phyloP scores from a whole-genome alignment of 2,888 invertebrate genomes.

The Oscheius sp. region DNA sequence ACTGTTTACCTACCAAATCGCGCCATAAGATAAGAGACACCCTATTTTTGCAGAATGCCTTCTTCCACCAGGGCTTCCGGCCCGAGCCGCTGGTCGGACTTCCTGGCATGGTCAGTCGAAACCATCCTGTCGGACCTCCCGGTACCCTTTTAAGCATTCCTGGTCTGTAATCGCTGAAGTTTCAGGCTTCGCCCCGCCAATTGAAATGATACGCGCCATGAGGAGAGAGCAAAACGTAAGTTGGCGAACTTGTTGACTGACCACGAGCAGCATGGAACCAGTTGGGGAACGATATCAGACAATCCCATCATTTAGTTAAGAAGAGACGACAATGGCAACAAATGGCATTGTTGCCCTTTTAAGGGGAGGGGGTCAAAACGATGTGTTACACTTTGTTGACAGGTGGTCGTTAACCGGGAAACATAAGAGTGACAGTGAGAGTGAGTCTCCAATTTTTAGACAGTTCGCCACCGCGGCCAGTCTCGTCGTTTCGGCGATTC shows the following conservation, averaged over 20 bases:
- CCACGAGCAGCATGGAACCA: neutral
- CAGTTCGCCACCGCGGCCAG: neutral
- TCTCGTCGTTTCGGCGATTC: neutral
- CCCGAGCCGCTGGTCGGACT: constrained; percentile 13
- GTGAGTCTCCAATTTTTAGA: neutral
- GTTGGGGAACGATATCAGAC: neutral
- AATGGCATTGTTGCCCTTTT: constrained; percentile 8
- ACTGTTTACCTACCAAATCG: neutral
- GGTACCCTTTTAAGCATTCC: neutral
- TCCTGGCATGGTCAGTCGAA: constrained; percentile 8
- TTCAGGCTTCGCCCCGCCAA: constrained; percentile 29
- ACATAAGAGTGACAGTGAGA: no score
- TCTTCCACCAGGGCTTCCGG: constrained; percentile 8
- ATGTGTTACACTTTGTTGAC: no score
- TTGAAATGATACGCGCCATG: constrained; percentile 18
- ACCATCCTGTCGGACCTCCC: constrained; percentile 10
- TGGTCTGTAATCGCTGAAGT: neutral
- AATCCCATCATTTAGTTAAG: neutral
- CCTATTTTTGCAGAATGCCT: neutral
- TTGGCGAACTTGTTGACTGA: constrained; percentile 4
- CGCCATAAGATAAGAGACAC: neutral
- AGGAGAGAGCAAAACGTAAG: constrained; percentile 26
- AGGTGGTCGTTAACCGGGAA: no score
- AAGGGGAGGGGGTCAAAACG: neutral
- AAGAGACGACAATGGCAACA: constrained; percentile 2